A percentile compares a stretch with the other conserved stretches of the same genome.
These are phyloP conservation scores for Odontamblyopus lacepedii DNA, from an alignment of 2,797 vertebrate genomes.

Conservation along the genomic window DNA sequence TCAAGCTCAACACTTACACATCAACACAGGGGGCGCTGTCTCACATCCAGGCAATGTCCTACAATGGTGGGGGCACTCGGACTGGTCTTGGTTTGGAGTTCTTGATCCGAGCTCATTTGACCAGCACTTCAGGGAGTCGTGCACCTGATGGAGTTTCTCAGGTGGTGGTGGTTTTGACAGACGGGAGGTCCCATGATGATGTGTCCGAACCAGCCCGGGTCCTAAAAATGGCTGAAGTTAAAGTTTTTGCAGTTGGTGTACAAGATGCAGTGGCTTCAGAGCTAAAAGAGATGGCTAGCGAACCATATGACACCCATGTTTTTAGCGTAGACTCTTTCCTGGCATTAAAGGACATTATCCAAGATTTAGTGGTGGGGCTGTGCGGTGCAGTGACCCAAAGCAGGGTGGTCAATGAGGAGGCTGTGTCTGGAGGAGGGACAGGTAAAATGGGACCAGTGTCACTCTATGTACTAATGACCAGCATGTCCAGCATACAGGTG, in stretches of 20 bases:
- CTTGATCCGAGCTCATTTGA: slow-evolving; percentile 81
- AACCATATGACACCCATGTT: slow-evolving; percentile 75
- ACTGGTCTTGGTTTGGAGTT: slow-evolving; percentile 86
- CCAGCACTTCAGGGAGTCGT: slow-evolving; percentile 84
- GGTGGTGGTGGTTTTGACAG: slow-evolving; percentile 85
- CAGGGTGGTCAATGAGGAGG: slow-evolving; percentile 70
- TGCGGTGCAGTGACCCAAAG: slow-evolving; percentile 70
- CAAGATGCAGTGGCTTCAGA: slow-evolving; percentile 83
- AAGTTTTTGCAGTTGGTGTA: slow-evolving; percentile 86
- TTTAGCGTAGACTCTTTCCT: slow-evolving; percentile 88
- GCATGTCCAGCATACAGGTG: slow-evolving; percentile 55
- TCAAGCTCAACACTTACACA: slow-evolving; percentile 84
- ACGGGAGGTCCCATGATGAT: slow-evolving; percentile 81
- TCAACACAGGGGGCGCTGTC: slow-evolving; percentile 78
- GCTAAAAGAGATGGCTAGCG: slow-evolving; percentile 83
- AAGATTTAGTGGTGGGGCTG: slow-evolving; percentile 83
- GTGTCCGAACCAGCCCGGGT: slow-evolving; percentile 79
- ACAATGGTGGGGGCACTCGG: slow-evolving; percentile 77
- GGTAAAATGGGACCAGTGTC: slow-evolving; percentile 75
- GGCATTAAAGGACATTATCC: slow-evolving; percentile 81
- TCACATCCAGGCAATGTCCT: slow-evolving; percentile 82
- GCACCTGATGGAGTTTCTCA: slow-evolving; percentile 80
- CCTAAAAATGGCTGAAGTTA: slow-evolving; percentile 77
- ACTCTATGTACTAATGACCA: slow-evolving; percentile 69
- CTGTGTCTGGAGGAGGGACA: slow-evolving; percentile 83